Evolutionary conservation across 2,888 invertebrate genomes (phyloP), one percentile per base, ranked within the genome.

Genomic region (Drosophila austrosaltans): DNA sequence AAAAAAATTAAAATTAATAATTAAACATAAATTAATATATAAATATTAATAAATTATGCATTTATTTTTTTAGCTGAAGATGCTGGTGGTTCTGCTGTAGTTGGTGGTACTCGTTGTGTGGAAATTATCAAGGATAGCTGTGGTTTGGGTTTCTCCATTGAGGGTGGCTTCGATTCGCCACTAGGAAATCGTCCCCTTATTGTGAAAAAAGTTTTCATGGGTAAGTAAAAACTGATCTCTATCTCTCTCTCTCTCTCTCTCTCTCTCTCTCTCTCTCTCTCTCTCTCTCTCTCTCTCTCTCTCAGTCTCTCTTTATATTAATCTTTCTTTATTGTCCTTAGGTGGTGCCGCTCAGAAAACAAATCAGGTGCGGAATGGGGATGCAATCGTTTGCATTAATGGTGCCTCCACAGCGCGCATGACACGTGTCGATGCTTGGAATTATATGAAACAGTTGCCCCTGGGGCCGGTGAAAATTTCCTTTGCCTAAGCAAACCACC

Each of bases 391-490:
- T 40, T 94, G 95, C 79, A 96, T 98, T 63, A 97, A 98, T 85
- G 96, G 96, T 63, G 94, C 94, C 77, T 95, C 96, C 81, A 96
- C 97, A 89, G 95, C 95, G 75, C 94, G 95, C 72, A 96, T 97
- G 94, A 96, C 98, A n/a, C 95, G 98, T 87, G 97, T 97, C 80
- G 97, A 98, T 93, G 98, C 97, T 63, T 98, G 98, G 98, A 96
- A 96, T 81, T 95, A 96, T 72, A 96, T 98, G 93, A 98, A 98
- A 93, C 96, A 96, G 87, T 93, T 98, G 78, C 96, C 97, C 63
- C 95, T 97, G 90, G 98, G 98, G 66, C 95, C 95, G 89, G 96
- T 97, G 76, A 94, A 91, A 79, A 92, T 92, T 78, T 78, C 85
- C 56, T 90, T 92, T 78, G 84, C 89, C 78, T 92, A 62, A 44